phyloP scores from a whole-genome alignment of 2,113 vertebrate species.

The Misgurnus anguillicaudatus region DNA sequence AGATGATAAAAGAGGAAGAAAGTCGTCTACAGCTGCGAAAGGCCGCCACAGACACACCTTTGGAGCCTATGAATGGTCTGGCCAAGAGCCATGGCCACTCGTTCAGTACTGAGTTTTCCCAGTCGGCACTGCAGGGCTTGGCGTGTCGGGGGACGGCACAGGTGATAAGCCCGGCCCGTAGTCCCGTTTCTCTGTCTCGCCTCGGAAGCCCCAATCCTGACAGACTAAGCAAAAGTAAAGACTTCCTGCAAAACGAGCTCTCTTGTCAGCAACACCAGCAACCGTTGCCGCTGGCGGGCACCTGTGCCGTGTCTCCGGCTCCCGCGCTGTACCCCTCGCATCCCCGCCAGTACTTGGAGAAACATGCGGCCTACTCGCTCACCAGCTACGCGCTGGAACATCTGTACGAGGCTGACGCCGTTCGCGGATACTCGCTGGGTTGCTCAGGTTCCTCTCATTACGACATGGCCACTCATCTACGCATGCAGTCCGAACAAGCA shows the following conservation, averaged over 20 bases:
- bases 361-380: conserved; percentile 89
- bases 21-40: conserved; percentile 84
- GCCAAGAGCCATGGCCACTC: conserved; percentile 82
- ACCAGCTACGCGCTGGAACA: conserved; percentile 93
- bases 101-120: conserved; percentile 80
- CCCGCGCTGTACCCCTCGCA: conserved; percentile 78
- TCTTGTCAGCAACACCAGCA: conserved; percentile 81
- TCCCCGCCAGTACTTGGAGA: conserved; percentile 88
- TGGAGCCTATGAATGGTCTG: conserved; percentile 83
- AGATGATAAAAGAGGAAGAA: conserved; percentile 99
- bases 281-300: conserved; percentile 73
- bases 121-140: conserved; percentile 76
- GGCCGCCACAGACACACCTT: conserved; percentile 66
- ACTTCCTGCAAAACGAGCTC: conserved; percentile 86
- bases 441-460: conserved; percentile 87
- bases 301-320: conserved; percentile 81
- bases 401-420: conserved; percentile 89
- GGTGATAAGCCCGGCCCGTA: conserved; percentile 83
- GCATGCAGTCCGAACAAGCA: conserved; percentile 86
- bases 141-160: conserved; percentile 75
- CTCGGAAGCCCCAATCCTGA: conserved; percentile 89
- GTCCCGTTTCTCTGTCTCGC: conserved; percentile 83
- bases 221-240: conserved; percentile 86
- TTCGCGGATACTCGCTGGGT: conserved; percentile 87
- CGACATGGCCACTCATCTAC: conserved; percentile 90